Base-by-base conservation (phyloP, 92 coral and sea anemone genomes). In the Pocillopora meandrina region DNA sequence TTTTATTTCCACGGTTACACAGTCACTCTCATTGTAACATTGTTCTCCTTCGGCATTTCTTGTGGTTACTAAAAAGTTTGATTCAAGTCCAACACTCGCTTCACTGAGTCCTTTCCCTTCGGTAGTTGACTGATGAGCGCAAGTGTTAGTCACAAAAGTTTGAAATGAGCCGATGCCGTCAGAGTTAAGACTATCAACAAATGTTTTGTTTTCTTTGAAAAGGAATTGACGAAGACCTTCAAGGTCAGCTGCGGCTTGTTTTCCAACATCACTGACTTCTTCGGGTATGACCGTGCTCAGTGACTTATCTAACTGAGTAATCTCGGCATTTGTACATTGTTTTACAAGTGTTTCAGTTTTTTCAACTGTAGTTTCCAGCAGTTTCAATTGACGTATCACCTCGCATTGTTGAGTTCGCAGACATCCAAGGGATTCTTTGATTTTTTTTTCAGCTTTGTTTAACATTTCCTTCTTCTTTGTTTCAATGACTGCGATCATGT, bases 41-140 rank as follows among this genome's bases (percentile, higher is more conserved):
- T 64, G 68, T 64, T 64, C 68, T 64, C 68, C 68, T 64, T 20
- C 34, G 10, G 68, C 68, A 64, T 64, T 64, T 64, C 68, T 64
- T 64, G 68, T 64, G 0, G 34, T 64, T 13, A 18, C 0, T 6
- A 64, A 10, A 20, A 64, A 64, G 12, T 64, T 10, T 64, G 68
- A 10, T n/a, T 47, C 63, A 49, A 80, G 84, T 66, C 81, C 81
- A 31, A 20, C 65, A 33, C 49, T 36, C 18, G 74, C 84, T 19
- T 80, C 75, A 34, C 63, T 65, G 62, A 52, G 23, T 26, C 31
- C 31, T 26, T 26, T 26, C 31, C 31, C 31, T 26, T 26, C 31
- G 31, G 31, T 1, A 26, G 31, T 26, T 26, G 31, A 26, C 31
- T 26, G 31, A 26, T 26, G 31, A 26, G 31, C 31, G 31, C 31